Evolutionary conservation across 2,113 vertebrate species (phyloP).

Genomic region (Lates calcarifer): DNA sequence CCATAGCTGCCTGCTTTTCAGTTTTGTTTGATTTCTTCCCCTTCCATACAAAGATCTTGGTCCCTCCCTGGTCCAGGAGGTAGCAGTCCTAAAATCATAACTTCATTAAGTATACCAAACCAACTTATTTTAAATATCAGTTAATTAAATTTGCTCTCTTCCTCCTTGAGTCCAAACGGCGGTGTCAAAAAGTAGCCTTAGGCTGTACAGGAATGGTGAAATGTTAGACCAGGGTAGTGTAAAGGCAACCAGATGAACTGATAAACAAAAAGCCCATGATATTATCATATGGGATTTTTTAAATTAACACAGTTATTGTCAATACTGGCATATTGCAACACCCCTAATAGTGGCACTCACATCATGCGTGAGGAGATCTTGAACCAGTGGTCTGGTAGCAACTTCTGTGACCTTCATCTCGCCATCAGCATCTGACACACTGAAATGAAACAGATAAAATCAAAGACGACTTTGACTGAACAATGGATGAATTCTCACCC

Average conservation of each 20-base stretch:
- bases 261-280: no score
- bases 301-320: no score
- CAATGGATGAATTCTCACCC: background rate
- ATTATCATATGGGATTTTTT: no score
- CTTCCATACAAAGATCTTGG: constrained; percentile 92
- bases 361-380: constrained; percentile 89
- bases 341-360: no score
- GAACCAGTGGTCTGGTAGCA: constrained; percentile 85
- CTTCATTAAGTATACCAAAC: background rate
- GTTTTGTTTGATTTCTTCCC: constrained; percentile 89
- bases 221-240: background rate
- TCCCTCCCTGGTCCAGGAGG: constrained; percentile 90
- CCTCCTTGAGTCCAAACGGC: background rate
- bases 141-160: background rate
- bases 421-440: constrained; percentile 89
- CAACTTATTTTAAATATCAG: background rate
- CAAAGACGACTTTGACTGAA: background rate
- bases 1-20: constrained; percentile 89
- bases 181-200: background rate
- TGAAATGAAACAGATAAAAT: constrained; percentile 57
- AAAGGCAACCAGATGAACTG: no score
- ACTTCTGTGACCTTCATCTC: constrained; percentile 88
- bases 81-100: constrained; percentile 88
- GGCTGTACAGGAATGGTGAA: background rate
- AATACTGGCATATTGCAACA: no score